phyloP scores from a whole-genome alignment of 2,797 vertebrate genomes.

The Pelodytes ibericus region DNA sequence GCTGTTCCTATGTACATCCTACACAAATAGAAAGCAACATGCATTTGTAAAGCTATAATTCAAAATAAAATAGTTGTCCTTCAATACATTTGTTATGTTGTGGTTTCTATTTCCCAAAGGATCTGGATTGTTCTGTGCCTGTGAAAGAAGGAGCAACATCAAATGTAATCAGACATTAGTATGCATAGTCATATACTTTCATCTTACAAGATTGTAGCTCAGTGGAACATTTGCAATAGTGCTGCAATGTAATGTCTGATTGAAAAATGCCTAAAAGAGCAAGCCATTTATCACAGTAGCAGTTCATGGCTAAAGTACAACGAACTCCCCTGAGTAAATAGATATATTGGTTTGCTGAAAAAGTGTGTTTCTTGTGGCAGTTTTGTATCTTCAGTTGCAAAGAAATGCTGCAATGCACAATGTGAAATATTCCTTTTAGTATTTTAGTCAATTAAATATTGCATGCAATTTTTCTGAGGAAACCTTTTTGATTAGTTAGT shows the following conservation, averaged over 20 bases:
- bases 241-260: slow-evolving; percentile 57
- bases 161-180: slow-evolving; percentile 58
- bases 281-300: slow-evolving; percentile 57
- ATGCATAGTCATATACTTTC: slow-evolving; percentile 58
- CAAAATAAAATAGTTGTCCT: slow-evolving; percentile 53
- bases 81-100: slow-evolving; percentile 49
- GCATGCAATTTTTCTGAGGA: slow-evolving; percentile 18
- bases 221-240: slow-evolving; percentile 57
- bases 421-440: slow-evolving; percentile 25
- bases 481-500: slow-evolving; percentile 36
- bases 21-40: slow-evolving; percentile 38
- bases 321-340: slow-evolving; percentile 56
- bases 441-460: slow-evolving; percentile 45
- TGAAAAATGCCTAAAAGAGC: slow-evolving; percentile 58
- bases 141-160: slow-evolving; percentile 51
- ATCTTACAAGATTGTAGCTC: slow-evolving; percentile 58
- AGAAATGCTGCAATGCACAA: slow-evolving; percentile 45
- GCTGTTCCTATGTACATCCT: slow-evolving; percentile 18
- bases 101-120: slow-evolving; percentile 55
- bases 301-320: slow-evolving; percentile 58
- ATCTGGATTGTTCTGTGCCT: slow-evolving; percentile 45
- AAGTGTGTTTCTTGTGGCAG: slow-evolving; percentile 51
- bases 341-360: slow-evolving; percentile 52
- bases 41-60: slow-evolving; percentile 52
- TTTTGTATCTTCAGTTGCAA: slow-evolving; percentile 49